phyloP scores from a whole-genome alignment of 2,888 invertebrate species.

The Meliscaeva auricollis region DNA sequence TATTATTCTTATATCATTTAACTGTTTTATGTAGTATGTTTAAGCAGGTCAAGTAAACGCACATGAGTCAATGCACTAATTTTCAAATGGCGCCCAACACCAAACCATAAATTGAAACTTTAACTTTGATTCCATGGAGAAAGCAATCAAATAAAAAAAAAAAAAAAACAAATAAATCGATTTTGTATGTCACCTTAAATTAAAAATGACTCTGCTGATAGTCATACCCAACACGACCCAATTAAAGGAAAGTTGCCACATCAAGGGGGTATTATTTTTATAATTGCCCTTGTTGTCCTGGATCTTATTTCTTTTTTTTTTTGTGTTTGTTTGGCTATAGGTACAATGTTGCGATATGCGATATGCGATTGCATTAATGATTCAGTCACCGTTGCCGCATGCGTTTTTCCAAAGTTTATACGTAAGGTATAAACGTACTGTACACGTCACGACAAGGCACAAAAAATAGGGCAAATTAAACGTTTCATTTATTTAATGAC shows the following conservation, averaged over 20 bases:
- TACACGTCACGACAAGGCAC: conserved; percentile 26
- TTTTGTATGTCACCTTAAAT: conserved; percentile 26
- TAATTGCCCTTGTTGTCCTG: conserved; percentile 56
- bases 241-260: conserved; percentile 65
- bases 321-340: background rate
- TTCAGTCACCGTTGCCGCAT: conserved; percentile 35
- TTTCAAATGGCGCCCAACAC: too few relatives aligned
- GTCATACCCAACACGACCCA: conserved; percentile 58
- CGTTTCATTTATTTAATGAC: conserved; percentile 37
- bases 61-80: too few relatives aligned
- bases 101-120: too few relatives aligned
- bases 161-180: conserved; percentile 12
- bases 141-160: background rate
- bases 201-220: conserved; percentile 48
- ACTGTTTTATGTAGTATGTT: too few relatives aligned
- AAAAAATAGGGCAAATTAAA: conserved; percentile 27
- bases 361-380: conserved; percentile 56
- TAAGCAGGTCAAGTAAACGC: too few relatives aligned
- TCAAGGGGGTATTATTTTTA: conserved; percentile 49
- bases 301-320: background rate
- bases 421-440: background rate
- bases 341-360: too few relatives aligned
- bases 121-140: background rate
- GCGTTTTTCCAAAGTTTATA: conserved; percentile 5
- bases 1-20: too few relatives aligned